phyloP scores from a whole-genome alignment of 1,140 invertebrate species.

The Zaprionus camerounensis region DNA sequence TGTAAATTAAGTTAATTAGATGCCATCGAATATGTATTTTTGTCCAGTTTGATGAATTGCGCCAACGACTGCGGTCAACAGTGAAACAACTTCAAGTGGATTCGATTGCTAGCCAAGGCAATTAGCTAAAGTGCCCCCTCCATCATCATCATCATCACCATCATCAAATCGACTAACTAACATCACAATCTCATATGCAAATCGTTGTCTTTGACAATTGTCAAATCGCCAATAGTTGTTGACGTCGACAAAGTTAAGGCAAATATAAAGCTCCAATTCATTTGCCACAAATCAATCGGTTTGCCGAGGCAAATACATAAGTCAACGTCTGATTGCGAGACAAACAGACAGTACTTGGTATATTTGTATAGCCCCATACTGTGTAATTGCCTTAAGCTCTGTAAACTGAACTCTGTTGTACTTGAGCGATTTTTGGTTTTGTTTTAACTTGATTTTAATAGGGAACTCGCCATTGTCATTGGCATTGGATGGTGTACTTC shows the following conservation, averaged over 20 bases:
- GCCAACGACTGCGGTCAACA: background rate
- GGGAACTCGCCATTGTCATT: too few species aligned
- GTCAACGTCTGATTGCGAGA: background rate
- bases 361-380: background rate
- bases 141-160: background rate
- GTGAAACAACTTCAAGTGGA: conserved; percentile 50
- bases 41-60: conserved; percentile 19
- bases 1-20: conserved; percentile 58
- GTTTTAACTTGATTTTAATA: too few species aligned
- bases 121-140: conserved; percentile 11
- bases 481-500: too few species aligned
- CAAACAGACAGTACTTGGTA: background rate
- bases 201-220: background rate
- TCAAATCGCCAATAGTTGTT: background rate
- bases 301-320: background rate
- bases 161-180: background rate
- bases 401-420: background rate
- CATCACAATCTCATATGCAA: background rate
- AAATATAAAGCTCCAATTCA: background rate
- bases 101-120: background rate
- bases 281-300: background rate
- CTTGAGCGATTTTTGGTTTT: too few species aligned
- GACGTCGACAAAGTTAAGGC: background rate
- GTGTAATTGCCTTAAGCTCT: background rate
- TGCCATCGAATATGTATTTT: conserved; percentile 32